A percentile compares a stretch with the other conserved stretches of the same genome.
Evolutionary conservation across 2,113 vertebrate species (phyloP).

Genomic region (Gallinago jamesoni): DNA sequence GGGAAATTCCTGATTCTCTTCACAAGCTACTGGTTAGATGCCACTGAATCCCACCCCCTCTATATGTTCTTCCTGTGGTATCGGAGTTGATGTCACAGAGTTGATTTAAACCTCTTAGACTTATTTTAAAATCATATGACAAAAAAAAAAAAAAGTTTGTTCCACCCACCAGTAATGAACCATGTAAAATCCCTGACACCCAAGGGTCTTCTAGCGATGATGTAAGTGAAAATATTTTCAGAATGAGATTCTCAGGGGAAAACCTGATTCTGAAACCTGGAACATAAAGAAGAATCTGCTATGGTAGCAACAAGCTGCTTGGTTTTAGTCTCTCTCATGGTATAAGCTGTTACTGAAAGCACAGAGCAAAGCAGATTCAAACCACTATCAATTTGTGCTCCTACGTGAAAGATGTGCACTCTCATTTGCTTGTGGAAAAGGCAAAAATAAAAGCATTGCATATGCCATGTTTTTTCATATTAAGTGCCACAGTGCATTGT

Average conservation of each 20-base stretch:
- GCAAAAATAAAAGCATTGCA: not conserved
- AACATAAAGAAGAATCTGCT: not conserved
- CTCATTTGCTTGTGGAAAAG: not conserved
- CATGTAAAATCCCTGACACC: not conserved
- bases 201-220: not conserved
- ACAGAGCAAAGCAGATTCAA: not conserved
- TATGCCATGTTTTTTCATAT: accelerated
- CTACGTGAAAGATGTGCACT: not conserved
- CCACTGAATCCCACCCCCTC: not conserved
- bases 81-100: not conserved
- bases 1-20: not conserved
- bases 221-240: not conserved
- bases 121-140: not conserved
- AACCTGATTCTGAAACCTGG: not conserved
- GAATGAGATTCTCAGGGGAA: not conserved
- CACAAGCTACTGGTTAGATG: not conserved
- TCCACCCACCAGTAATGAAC: not conserved
- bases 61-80: not conserved
- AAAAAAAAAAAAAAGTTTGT: not conserved
- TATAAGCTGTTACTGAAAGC: not conserved
- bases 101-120: not conserved
- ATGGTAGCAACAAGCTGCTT: not conserved
- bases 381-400: not conserved
- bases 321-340: not conserved
- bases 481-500: not conserved